Evolutionary conservation across 1,140 invertebrate genomes (phyloP).

Genomic region (Limonius californicus): DNA sequence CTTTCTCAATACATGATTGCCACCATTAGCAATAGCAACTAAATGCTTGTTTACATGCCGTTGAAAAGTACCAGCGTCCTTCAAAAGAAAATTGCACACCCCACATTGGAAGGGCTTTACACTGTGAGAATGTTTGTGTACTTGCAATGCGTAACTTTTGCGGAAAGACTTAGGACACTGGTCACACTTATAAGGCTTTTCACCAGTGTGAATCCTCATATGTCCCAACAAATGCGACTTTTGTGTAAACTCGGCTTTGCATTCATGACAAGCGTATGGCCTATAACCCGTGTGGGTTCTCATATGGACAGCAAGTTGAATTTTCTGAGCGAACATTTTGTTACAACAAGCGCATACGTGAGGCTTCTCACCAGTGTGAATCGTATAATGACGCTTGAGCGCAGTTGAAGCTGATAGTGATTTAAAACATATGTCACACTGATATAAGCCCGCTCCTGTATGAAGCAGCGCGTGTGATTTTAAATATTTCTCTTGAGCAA

Average conservation of each 20-base stretch:
- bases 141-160: not conserved
- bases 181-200: slow-evolving; percentile 56
- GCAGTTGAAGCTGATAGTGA: slow-evolving; percentile 39
- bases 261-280: slow-evolving; percentile 24
- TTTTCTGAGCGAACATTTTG: slow-evolving; percentile 32
- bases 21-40: too few relatives aligned
- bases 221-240: slow-evolving; percentile 43
- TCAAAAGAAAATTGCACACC: not conserved
- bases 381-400: slow-evolving; percentile 45
- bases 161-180: slow-evolving; percentile 50
- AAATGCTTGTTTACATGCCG: not conserved
- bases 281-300: slow-evolving; percentile 29
- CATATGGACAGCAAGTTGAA: slow-evolving; percentile 27
- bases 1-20: too few relatives aligned
- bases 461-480: not conserved
- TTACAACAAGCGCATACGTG: slow-evolving; percentile 36
- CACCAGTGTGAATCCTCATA: slow-evolving; percentile 47
- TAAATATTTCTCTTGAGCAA: not conserved
- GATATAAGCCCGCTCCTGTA: not conserved
- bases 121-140: not conserved
- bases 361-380: slow-evolving; percentile 46
- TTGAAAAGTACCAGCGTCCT: not conserved
- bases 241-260: slow-evolving; percentile 21
- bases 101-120: not conserved
- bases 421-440: not conserved